Base-by-base conservation (phyloP, 2,888 invertebrate species). In the Harpalus rubripes region DNA sequence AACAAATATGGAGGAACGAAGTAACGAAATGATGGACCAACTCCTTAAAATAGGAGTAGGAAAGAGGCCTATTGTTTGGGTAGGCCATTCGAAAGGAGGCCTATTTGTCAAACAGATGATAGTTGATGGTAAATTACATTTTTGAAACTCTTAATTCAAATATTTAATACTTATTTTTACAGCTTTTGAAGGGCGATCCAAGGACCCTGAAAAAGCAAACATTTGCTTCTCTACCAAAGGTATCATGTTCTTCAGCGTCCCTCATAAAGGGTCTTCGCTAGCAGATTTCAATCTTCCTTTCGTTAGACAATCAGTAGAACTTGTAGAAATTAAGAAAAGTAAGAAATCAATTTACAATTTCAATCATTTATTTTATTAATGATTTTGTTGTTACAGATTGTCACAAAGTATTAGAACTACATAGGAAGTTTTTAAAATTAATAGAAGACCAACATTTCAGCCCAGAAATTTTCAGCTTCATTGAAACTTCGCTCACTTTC, bases 61-160 rank as follows among this genome's bases (percentile, higher is more conserved):
- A 0, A 92, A 93, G 80, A 91, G 93, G 86, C 97, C 97, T 0
- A 95, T 98, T 82, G 92, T 98, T 15, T 98, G 97, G 96, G 96
- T 98, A 3, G 95, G 95, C 0, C 95, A 95, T 90, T 98, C 97
- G 0, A 97, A 98, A 91, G 98, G 98, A 4, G 98, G 97, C 0
- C 91, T 98, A 0, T 95, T 96, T 87, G 95, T 97, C 22, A 98
- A 98, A 89, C 95, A 97, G 90, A 95, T 97, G 81, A 93, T 97
- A 65, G 93, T 95, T 41, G 94, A 95, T 91, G 94, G 95, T 94
- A 91, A 87, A 88, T 68, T 85, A 18, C 39, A 2, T 52, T 12
- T 81, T 58, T 44, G 56, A 12, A 80, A 68, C 0, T 65, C 10
- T 16, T 59, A 26, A 63, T 72, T 41, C 10, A 61, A 16, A 61